Conservation (phyloP, 2,113 vertebrate species). For the Canis aureus region DNA sequence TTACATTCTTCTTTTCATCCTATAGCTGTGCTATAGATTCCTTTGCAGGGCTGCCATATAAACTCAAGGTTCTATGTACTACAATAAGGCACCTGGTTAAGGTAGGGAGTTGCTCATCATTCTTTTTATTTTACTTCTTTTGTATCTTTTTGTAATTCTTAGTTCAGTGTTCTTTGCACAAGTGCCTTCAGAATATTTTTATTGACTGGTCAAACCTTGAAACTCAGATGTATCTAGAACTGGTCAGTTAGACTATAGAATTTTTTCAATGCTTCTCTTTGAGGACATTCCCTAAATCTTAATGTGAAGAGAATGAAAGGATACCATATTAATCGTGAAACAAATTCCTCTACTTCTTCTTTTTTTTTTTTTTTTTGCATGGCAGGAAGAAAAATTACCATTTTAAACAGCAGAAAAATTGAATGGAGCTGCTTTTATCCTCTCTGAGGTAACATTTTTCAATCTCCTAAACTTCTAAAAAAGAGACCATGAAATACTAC, state of each 20-base stretch:
- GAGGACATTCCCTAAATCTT: constrained; percentile 16
- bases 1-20: neutral
- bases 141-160: neutral
- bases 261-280: constrained; percentile 9
- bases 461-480: neutral
- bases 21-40: neutral
- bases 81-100: neutral
- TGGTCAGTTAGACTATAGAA: neutral
- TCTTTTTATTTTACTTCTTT: constrained; percentile 9
- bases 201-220: neutral
- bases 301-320: neutral
- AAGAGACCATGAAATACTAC: neutral
- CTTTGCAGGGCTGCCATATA: neutral
- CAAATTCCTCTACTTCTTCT: neutral
- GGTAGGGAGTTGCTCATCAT: neutral
- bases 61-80: neutral
- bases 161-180: neutral
- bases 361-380: neutral
- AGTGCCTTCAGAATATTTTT: neutral
- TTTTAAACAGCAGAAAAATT: constrained; percentile 35
- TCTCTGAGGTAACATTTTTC: neutral
- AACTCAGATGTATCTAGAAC: constrained; percentile 5
- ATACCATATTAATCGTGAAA: neutral
- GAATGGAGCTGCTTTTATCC: neutral
- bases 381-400: constrained; percentile 19